Conservation (phyloP, 2,113 vertebrate species). For the Oncorhynchus nerka region DNA sequence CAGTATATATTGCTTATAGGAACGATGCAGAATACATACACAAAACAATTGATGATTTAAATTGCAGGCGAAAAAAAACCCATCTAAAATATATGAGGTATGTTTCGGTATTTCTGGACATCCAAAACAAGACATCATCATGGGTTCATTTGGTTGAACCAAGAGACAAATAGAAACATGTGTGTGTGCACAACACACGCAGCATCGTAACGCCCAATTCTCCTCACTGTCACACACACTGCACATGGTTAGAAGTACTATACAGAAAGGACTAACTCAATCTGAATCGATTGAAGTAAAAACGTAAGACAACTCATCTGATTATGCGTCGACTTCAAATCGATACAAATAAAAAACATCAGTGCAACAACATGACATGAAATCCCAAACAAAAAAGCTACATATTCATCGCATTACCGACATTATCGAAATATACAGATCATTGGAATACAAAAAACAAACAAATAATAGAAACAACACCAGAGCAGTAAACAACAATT, state of each 20-base stretch:
- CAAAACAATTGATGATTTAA: constrained; percentile 45
- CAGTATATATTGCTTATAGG: constrained; percentile 74
- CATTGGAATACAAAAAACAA: constrained; percentile 12
- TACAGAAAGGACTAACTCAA: constrained; percentile 11
- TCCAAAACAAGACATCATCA: constrained; percentile 30
- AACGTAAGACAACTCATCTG: not conserved
- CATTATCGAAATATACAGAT: constrained; percentile 32
- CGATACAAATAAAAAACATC: constrained; percentile 26
- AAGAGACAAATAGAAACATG: not conserved
- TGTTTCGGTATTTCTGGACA: constrained; percentile 53
- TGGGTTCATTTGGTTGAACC: not conserved
- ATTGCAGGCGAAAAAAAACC: constrained; percentile 47
- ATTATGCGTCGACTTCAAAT: constrained; percentile 15
- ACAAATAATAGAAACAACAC: constrained; percentile 24
- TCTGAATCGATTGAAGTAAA: constrained; percentile 2
- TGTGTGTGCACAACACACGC: constrained; percentile 25
- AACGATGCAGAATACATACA: constrained; percentile 59
- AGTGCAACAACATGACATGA: constrained; percentile 27
- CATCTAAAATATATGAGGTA: constrained; percentile 68
- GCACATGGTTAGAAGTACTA: constrained; percentile 20
- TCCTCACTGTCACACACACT: constrained; percentile 31
- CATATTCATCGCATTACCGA: constrained; percentile 43
- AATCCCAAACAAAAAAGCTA: constrained; percentile 32
- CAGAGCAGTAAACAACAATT: constrained; percentile 20
- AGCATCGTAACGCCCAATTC: constrained; percentile 20